These are phyloP conservation scores for Pterocles orientalis DNA, from an alignment of 2,113 vertebrate genomes.

Conservation along the genomic window DNA sequence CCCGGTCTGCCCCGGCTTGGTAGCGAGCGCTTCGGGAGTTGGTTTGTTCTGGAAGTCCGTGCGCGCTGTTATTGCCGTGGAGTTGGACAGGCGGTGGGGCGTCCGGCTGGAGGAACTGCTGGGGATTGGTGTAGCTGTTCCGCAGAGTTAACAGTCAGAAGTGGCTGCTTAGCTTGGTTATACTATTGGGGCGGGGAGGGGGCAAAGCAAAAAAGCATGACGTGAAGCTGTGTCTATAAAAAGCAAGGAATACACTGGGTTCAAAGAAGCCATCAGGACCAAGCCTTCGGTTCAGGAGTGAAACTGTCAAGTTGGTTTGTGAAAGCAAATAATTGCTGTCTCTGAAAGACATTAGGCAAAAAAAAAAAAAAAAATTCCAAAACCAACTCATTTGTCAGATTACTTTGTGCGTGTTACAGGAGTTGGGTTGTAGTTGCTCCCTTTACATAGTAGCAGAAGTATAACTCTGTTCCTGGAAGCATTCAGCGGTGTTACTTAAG, in stretches of 20 bases:
- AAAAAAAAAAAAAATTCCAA: too few species aligned
- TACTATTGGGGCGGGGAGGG: too few species aligned
- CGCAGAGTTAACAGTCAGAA: not conserved
- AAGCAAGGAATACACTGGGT: not conserved
- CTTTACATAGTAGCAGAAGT: accelerated
- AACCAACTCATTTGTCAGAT: not conserved
- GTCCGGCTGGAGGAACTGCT: not conserved
- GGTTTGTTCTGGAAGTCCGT: not conserved
- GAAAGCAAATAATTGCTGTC: not conserved
- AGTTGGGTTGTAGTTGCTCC: not conserved
- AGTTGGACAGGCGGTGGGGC: not conserved
- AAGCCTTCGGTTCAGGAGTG: not conserved
- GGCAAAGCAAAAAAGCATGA: not conserved
- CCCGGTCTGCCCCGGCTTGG: not conserved
- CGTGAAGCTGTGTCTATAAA: not conserved
- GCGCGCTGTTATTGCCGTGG: accelerated
- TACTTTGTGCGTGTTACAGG: not conserved
- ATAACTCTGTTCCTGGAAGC: accelerated
- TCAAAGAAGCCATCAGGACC: not conserved
- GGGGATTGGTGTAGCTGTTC: not conserved
- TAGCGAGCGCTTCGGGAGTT: accelerated
- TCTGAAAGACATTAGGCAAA: not conserved
- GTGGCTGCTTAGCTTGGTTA: not conserved
- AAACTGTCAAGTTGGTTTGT: not conserved
- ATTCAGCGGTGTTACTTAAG: accelerated